A percentile compares a stretch with the other conserved stretches of the same genome.
phyloP scores from a whole-genome alignment of 23 tunicate species.

The Oikopleura albicans region DNA sequence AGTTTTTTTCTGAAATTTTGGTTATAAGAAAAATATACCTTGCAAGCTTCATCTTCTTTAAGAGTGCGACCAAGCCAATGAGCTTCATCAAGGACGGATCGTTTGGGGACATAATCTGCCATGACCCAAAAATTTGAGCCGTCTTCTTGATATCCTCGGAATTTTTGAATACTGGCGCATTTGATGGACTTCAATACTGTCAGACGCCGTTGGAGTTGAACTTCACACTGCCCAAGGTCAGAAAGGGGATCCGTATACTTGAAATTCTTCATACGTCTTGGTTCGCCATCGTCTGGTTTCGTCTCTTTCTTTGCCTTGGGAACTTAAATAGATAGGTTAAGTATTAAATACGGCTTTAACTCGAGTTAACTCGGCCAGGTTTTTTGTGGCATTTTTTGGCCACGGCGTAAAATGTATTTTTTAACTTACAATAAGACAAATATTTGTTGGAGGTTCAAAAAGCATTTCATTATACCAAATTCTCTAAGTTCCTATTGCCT shows the following conservation, averaged over 20 bases:
- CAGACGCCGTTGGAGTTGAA: background rate
- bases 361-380: background rate
- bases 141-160: slow-evolving; percentile 9
- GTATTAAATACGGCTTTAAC: background rate
- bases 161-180: background rate
- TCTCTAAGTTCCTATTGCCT: no score
- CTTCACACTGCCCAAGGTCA: background rate
- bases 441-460: no score
- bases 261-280: background rate
- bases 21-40: no score
- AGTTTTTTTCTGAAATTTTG: no score
- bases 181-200: background rate
- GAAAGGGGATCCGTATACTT: background rate
- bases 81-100: background rate
- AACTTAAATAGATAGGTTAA: background rate
- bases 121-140: background rate
- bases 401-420: no score
- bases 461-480: no score
- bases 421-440: no score
- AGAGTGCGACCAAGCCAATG: background rate
- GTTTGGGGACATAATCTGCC: background rate
- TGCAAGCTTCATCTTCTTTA: slow-evolving; percentile 4
- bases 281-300: background rate
- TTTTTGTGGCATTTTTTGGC: background rate
- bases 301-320: background rate